Evolutionary conservation across 92 coral and sea anemone genomes (phyloP).

Genomic region (Phenganax marumi): DNA sequence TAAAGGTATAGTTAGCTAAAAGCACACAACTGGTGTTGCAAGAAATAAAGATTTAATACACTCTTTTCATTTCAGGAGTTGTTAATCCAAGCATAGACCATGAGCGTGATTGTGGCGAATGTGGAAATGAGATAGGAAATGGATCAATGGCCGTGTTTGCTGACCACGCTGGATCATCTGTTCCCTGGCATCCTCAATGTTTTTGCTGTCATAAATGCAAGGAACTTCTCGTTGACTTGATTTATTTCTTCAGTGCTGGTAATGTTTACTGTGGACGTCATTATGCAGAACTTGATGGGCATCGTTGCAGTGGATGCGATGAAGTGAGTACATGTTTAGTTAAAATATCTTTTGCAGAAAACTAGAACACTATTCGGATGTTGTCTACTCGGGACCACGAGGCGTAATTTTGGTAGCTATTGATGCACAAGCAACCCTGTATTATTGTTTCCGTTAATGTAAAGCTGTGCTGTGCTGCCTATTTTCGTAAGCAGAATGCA

Average conservation of each 20-base stretch:
- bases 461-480: too few species aligned
- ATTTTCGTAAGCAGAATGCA: too few species aligned
- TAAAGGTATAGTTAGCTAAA: too few species aligned
- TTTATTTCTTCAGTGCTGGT: slow-evolving; percentile 74
- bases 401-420: too few species aligned
- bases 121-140: slow-evolving; percentile 60
- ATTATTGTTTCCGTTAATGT: too few species aligned
- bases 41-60: neutral
- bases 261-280: slow-evolving; percentile 76
- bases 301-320: slow-evolving; percentile 97
- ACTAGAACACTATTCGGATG: neutral
- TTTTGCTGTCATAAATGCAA: slow-evolving; percentile 73
- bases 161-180: slow-evolving; percentile 70
- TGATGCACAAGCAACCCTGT: too few species aligned
- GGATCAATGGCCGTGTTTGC: slow-evolving; percentile 94
- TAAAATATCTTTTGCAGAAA: neutral
- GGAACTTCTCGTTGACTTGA: slow-evolving; percentile 73
- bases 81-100: slow-evolving; percentile 60
- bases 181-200: slow-evolving; percentile 84
- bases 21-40: neutral
- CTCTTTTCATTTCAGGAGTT: slow-evolving; percentile 53
- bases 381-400: too few species aligned
- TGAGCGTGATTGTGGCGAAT: slow-evolving; percentile 62
- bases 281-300: slow-evolving; percentile 77
- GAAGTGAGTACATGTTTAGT: slow-evolving; percentile 57